phyloP scores from a whole-genome alignment of 1,140 invertebrate species.

The Diuraphis noxia region DNA sequence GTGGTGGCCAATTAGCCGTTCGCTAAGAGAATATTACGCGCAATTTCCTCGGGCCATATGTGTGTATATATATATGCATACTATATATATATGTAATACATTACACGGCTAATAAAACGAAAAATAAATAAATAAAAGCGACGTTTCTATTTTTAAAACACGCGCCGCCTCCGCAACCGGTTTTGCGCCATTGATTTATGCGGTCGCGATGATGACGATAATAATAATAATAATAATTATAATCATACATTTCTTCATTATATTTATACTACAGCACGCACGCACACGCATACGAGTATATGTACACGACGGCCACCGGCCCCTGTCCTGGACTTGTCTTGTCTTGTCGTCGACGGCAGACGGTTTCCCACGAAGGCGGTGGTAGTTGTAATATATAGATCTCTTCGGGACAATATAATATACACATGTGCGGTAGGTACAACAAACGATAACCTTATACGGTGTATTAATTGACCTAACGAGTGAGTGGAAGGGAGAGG shows the following conservation, averaged over 20 bases:
- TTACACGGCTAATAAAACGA: background rate
- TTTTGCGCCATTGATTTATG: slow-evolving; percentile 38
- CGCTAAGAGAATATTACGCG: slow-evolving; percentile 13
- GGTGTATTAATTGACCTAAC: background rate
- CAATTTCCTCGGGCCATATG: slow-evolving; percentile 11
- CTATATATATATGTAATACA: background rate
- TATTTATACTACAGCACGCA: background rate
- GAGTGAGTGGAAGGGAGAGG: background rate
- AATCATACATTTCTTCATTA: slow-evolving; percentile 16
- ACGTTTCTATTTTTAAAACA: slow-evolving; percentile 41
- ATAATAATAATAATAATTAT: slow-evolving; percentile 19
- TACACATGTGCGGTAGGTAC: background rate
- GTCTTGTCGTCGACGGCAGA: slow-evolving; percentile 18
- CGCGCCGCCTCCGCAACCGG: slow-evolving; percentile 27
- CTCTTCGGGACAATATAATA: slow-evolving; percentile 8
- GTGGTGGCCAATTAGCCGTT: background rate
- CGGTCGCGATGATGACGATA: background rate
- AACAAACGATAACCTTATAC: background rate
- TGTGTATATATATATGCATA: too few relatives aligned
- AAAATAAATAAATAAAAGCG: slow-evolving; percentile 18
- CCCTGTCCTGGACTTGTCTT: background rate
- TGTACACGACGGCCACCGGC: background rate
- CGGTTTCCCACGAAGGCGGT: slow-evolving; percentile 15
- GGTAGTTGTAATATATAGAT: background rate
- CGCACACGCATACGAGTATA: too few relatives aligned